phyloP scores from a whole-genome alignment of 2,113 vertebrate species.

The Jaculus jaculus region DNA sequence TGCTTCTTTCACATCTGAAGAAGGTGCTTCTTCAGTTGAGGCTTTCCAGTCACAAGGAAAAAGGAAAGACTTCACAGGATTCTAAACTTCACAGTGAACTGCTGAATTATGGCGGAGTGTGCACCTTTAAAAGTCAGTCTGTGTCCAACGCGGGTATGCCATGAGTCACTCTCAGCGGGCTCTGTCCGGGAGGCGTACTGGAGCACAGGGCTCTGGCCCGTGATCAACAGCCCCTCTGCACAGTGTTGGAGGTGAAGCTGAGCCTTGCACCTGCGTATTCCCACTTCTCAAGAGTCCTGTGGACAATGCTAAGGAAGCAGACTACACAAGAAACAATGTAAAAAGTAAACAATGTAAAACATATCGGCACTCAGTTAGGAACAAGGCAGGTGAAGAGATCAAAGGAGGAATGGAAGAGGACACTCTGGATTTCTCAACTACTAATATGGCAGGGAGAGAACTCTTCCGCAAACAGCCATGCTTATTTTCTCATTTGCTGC shows the following conservation, averaged over 20 bases:
- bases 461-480: constrained; percentile 50
- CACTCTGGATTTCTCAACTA: neutral
- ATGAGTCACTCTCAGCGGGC: too few species aligned
- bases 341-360: neutral
- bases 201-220: too few species aligned
- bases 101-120: constrained; percentile 19
- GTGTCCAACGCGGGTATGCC: neutral
- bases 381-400: neutral
- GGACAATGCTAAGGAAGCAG: too few species aligned
- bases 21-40: constrained; percentile 50
- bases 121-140: constrained; percentile 51
- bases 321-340: too few species aligned
- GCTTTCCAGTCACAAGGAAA: neutral
- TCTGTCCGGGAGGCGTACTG: too few species aligned
- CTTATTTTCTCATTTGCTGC: constrained; percentile 51
- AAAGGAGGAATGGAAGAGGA: neutral
- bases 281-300: too few species aligned
- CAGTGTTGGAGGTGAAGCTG: too few species aligned
- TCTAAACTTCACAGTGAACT: constrained; percentile 29
- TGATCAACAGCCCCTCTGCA: too few species aligned
- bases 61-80: constrained; percentile 34
- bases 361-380: neutral
- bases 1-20: constrained; percentile 27
- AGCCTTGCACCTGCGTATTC: too few species aligned
- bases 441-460: constrained; percentile 31